Evolutionary conservation across 2,888 invertebrate species (phyloP).

Genomic region (Drosophila hamatofila): DNA sequence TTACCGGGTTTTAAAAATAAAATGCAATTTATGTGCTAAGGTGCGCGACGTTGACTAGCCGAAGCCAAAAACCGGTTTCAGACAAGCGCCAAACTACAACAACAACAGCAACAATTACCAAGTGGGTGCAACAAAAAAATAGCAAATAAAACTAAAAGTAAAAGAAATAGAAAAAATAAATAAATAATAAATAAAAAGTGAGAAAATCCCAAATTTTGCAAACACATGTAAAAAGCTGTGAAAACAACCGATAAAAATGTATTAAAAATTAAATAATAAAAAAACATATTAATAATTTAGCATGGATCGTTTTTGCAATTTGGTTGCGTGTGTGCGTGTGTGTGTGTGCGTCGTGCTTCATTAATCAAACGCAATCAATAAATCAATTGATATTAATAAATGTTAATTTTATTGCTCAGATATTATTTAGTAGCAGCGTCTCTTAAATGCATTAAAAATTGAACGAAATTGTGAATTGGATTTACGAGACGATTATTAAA

Average conservation of each 20-base stretch:
- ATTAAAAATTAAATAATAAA: slow-evolving; percentile 14
- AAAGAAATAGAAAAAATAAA: slow-evolving; percentile 9
- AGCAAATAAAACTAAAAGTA: slow-evolving; percentile 14
- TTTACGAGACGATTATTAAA: slow-evolving; percentile 36
- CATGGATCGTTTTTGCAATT: slow-evolving; percentile 22
- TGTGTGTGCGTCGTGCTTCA: slow-evolving; percentile 24
- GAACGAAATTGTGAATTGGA: slow-evolving; percentile 47
- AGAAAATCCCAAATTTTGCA: slow-evolving; percentile 29
- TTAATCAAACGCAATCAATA: slow-evolving; percentile 58
- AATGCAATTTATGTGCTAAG: slow-evolving; percentile 70
- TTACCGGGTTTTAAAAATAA: slow-evolving; percentile 80
- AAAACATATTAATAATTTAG: slow-evolving; percentile 15
- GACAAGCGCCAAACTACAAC: slow-evolving; percentile 22
- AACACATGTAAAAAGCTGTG: slow-evolving; percentile 58
- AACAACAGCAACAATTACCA: slow-evolving; percentile 28
- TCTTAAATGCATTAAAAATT: slow-evolving; percentile 42
- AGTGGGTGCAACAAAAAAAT: slow-evolving; percentile 42
- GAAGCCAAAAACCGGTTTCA: slow-evolving; percentile 65
- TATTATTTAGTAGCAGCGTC: slow-evolving; percentile 40
- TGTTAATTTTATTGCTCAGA: slow-evolving; percentile 54
- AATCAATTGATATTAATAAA: slow-evolving; percentile 55
- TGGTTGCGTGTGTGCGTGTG: slow-evolving; percentile 21
- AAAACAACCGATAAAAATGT: slow-evolving; percentile 50
- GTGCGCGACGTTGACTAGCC: slow-evolving; percentile 48
- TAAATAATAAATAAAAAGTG: slow-evolving; percentile 9